Evolutionary conservation across 2,797 vertebrate genomes (phyloP), one percentile per base, ranked within the genome.

Genomic region (Macroramphosus scolopax): DNA sequence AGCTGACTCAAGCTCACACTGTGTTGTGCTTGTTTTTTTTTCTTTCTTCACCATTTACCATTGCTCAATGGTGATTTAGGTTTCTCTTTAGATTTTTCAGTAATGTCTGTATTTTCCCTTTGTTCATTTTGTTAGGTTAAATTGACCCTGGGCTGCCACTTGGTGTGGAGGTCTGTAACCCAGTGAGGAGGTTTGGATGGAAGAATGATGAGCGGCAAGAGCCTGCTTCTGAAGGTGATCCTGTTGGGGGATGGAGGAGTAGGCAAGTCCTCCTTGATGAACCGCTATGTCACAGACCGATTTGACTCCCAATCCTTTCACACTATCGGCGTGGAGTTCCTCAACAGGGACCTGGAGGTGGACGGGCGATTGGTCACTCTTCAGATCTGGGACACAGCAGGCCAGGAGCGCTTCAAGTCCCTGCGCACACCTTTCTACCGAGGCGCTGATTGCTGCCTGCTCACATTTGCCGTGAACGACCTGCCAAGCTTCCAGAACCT

Each of bases 291-390:
- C 72, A 97, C 95, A 3, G 94, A 98, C 88, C 93, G 93, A 46
- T 98, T 98, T 24, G 96, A 98, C 89, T 95, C 94, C 0, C 95
- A 98, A 85, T 96, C 96, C 5, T 98, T 98, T 84, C 96, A 98
- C 85, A 98, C 96, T 0, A 98, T 98, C 0, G 96, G 96, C 1
- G 96, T 98, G 49, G 96, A 98, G 86, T 98, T 98, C 84, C 87
- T 98, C 40, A 98, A 98, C 88, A 89, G 94, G n/a, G 96, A 98
- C 86, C 81, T 98, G 78, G 94, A 97, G 78, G 87, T 98, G 72
- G 95, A 98, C 1, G 95, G 95, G 28, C 93, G 93, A 28, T 89
- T 95, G 36, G 96, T 98, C 58, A 98, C 96, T 11, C 92, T 98
- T 32, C 96, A 98, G 90, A 98, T 98, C 41, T 98, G 96, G 96